Evolutionary conservation across 2,113 vertebrate genomes (phyloP).

Genomic region (Odobenus rosmarus): DNA sequence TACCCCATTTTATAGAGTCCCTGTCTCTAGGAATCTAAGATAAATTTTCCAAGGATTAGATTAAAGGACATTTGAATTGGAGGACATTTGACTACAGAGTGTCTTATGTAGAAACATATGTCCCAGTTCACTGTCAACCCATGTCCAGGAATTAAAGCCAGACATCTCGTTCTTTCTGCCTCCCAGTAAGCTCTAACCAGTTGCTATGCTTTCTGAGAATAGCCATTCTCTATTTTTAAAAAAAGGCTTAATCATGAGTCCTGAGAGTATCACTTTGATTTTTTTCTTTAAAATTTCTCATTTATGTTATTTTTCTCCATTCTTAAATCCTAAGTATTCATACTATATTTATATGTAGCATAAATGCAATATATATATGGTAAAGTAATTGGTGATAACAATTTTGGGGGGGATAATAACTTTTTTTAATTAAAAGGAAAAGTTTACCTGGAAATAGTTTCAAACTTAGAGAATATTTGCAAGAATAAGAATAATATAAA

Average conservation of each 20-base stretch:
- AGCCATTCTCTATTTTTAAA: neutral
- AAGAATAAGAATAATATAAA: neutral
- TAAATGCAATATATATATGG: neutral
- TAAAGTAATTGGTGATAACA: neutral
- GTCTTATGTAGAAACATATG: neutral
- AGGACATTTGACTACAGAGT: neutral
- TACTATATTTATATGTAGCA: neutral
- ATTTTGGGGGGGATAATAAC: neutral
- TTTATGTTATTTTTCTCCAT: neutral
- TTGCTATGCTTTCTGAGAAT: neutral
- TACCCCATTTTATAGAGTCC: neutral
- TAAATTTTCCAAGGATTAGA: neutral
- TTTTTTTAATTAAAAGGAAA: neutral
- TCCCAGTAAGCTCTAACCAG: neutral
- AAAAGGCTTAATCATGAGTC: neutral
- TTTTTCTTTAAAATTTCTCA: neutral
- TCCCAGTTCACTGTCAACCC: neutral
- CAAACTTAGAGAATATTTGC: neutral
- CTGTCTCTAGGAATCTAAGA: neutral
- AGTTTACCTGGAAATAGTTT: neutral
- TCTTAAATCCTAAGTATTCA: neutral
- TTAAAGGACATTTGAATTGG: neutral
- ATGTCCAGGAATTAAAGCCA: neutral
- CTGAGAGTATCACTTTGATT: neutral
- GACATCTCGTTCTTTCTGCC: neutral